A percentile compares a stretch with the other conserved stretches of the same genome.
Conservation (phyloP, 2,888 invertebrate genomes). For the Lasioglossum marginatum region DNA sequence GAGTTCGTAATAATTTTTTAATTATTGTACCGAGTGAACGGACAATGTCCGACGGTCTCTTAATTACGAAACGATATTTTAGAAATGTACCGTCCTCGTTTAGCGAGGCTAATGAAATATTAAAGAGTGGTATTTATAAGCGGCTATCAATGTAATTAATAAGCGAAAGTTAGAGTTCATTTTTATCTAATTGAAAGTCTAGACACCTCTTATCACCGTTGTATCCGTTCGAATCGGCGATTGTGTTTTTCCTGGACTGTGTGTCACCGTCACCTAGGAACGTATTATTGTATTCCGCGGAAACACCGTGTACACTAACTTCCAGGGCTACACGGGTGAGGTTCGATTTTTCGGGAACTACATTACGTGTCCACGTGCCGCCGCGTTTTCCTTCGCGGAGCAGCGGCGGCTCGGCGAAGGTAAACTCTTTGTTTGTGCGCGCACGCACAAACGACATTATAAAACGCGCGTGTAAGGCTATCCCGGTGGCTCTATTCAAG, state of each 20-base stretch:
- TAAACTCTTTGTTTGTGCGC: conserved; percentile 68
- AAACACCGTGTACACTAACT: background rate
- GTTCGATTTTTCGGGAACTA: conserved; percentile 11
- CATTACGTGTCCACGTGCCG: conserved; percentile 35
- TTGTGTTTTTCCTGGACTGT: background rate
- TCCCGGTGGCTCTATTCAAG: conserved; percentile 73
- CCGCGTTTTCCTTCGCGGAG: conserved; percentile 51
- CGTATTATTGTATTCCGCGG: background rate
- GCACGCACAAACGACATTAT: conserved; percentile 68
- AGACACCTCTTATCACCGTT: background rate
- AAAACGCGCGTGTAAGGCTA: conserved; percentile 72
- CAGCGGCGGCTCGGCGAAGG: conserved; percentile 46
- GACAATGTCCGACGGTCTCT: background rate
- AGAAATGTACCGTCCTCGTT: background rate
- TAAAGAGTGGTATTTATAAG: background rate
- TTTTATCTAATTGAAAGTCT: conserved; percentile 1
- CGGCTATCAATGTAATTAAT: background rate
- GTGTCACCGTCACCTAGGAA: background rate
- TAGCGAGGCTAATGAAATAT: background rate
- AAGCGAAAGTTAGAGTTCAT: background rate
- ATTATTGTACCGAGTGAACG: background rate
- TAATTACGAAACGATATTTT: background rate
- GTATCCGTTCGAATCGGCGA: background rate
- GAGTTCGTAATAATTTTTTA: background rate
- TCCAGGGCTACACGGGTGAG: background rate